Conservation (phyloP, 2,113 vertebrate species). For the Alaudala cheleensis region DNA sequence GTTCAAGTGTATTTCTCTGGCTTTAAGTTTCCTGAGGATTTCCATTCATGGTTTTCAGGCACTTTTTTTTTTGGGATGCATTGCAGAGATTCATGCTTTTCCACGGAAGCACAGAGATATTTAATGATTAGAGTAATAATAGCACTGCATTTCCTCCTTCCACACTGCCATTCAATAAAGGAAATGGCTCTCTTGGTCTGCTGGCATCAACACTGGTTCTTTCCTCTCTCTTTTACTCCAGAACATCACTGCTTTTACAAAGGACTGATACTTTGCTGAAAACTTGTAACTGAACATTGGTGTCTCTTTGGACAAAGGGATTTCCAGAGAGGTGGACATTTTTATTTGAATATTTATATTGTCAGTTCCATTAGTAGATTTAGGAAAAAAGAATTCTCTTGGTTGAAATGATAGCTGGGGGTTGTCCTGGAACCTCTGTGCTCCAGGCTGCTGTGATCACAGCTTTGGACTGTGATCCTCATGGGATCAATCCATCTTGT, state of each 20-base stretch:
- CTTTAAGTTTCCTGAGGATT: not conserved
- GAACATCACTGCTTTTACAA: not conserved
- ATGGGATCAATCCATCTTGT: not conserved
- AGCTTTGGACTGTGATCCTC: not conserved
- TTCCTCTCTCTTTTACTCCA: not conserved
- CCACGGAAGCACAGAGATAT: not conserved
- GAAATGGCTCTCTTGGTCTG: not conserved
- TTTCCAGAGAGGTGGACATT: not conserved
- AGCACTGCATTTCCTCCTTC: not conserved
- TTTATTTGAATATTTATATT: not conserved
- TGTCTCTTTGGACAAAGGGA: not conserved
- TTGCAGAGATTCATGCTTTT: not conserved
- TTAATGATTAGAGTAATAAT: slow-evolving; percentile 35
- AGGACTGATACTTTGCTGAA: not conserved
- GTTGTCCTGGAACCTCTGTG: not conserved
- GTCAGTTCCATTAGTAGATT: not conserved
- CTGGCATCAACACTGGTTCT: not conserved
- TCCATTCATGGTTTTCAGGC: not conserved
- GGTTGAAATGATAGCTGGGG: not conserved
- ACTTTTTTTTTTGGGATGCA: not conserved
- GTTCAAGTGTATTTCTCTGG: not conserved
- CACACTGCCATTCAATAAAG: not conserved
- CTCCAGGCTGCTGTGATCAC: not conserved
- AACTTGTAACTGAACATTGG: not conserved
- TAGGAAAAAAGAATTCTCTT: not conserved